Base-by-base conservation (phyloP, 2,888 invertebrate species). In the Agonopterix arenella region DNA sequence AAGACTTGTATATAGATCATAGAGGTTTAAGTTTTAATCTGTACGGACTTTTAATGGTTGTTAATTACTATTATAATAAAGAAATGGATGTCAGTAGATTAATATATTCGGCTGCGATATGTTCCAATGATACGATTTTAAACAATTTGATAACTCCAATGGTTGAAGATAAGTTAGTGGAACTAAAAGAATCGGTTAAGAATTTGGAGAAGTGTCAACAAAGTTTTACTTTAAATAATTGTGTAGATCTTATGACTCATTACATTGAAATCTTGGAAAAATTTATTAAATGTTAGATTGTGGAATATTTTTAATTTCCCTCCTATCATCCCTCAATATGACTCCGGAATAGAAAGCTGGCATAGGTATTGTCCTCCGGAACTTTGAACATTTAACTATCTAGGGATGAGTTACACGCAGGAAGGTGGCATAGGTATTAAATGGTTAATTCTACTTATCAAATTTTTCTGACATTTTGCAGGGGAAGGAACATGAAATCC, bases 21-120 rank as follows among this genome's bases (percentile, higher is more conserved):
- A 80, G 90, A 59, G 94, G 93, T 16, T 73, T 92, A 48, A 94
- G 93, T 64, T 94, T 93, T 68, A 93, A 93, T 79, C 90, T 94
- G 43, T 88, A 85, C 73, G 88, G 88, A 44, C 62, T 89, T 46
- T 66, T 89, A 40, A 78, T 86, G 80, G 86, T 86, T 53, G 80
- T 85, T 11, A 85, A 85, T 56, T 84, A 84, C 62, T 89, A 75
- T 53, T 86, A 89, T 61, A 73, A 76, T 57, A 58, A 73, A 50
- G 76, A 70, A 56, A 73, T 68, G 46, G 80, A 88, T 77, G 77
- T 89, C 0, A 83, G 84, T 64, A 76, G 73, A 58, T 66, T 89
- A 49, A 78, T 88, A 46, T 89, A 89, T 61, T 85, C 86, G 0
- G 86, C 88, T 18, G 85, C 86, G 13, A 72, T 84, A 45, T 82